A percentile compares a stretch with the other conserved stretches of the same genome.
These are phyloP conservation scores for Baccha elongata DNA, from an alignment of 2,888 invertebrate genomes.

Conservation along the genomic window DNA sequence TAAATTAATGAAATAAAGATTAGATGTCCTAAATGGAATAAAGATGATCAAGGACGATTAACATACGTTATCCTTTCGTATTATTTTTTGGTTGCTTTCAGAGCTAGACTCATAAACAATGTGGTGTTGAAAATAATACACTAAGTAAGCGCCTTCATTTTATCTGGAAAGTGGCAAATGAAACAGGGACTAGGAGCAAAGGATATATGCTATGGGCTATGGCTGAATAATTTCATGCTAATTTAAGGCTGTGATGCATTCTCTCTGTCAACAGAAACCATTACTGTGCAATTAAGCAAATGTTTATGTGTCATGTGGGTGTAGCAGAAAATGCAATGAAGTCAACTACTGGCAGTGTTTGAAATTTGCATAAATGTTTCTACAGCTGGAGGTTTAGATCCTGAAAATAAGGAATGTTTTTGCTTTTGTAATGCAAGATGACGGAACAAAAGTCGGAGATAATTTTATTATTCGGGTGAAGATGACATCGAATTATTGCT, in stretches of 20 bases:
- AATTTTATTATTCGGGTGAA: constrained; percentile 64
- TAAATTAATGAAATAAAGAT: constrained; percentile 35
- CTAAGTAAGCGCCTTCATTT: constrained; percentile 39
- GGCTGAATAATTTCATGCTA: constrained; percentile 71
- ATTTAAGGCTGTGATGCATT: constrained; percentile 75
- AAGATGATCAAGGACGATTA: constrained; percentile 27
- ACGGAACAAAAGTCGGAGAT: constrained; percentile 59
- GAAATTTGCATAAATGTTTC: constrained; percentile 66
- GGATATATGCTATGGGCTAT: constrained; percentile 22
- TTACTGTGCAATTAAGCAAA: constrained; percentile 78
- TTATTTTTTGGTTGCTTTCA: constrained; percentile 8
- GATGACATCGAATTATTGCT: constrained; percentile 65
- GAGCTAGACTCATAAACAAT: constrained; percentile 60
- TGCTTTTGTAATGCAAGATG: constrained; percentile 38
- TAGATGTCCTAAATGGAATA: constrained; percentile 28
- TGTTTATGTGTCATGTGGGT: constrained; percentile 75
- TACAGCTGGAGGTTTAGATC: constrained; percentile 12
- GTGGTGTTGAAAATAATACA: constrained; percentile 54
- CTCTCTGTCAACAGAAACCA: constrained; percentile 77
- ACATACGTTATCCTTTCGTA: neutral
- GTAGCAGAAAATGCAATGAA: constrained; percentile 61
- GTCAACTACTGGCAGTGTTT: constrained; percentile 45
- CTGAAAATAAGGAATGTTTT: constrained; percentile 4
- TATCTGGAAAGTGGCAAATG: constrained; percentile 63
- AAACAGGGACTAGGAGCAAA: constrained; percentile 49